Percentiles rank a stretch among this genome's conserved stretches.
Conservation (phyloP, 2,888 invertebrate species). For the Trissolcus japonicus region DNA sequence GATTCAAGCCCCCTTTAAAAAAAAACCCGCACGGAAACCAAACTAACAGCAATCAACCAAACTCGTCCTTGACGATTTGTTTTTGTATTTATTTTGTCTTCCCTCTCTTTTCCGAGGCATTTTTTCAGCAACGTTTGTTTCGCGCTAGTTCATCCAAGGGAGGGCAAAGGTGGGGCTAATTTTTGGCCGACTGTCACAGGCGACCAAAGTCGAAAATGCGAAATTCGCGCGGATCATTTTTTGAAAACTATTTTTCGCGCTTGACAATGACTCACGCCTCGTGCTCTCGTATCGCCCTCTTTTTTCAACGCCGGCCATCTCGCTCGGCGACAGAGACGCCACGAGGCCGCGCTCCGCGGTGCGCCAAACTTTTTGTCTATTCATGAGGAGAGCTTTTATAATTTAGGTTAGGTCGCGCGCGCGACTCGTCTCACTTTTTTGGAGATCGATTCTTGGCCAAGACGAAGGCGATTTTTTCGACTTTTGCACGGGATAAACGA, state of each 20-base stretch:
- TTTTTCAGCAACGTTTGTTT: too few relatives aligned
- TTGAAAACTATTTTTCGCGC: slow-evolving; percentile 33
- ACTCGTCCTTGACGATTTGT: too few relatives aligned
- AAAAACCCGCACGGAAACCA: not conserved
- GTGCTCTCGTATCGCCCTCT: slow-evolving; percentile 38
- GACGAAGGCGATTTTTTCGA: not conserved
- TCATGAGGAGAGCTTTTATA: slow-evolving; percentile 36
- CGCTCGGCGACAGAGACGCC: slow-evolving; percentile 33
- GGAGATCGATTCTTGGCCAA: not conserved
- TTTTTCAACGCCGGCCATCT: slow-evolving; percentile 29
- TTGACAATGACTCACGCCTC: slow-evolving; percentile 44
- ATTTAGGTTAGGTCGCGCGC: slow-evolving; percentile 41
- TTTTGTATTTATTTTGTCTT: too few relatives aligned
- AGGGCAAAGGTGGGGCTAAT: too few relatives aligned
- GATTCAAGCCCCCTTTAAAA: not conserved
- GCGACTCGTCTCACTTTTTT: slow-evolving; percentile 12
- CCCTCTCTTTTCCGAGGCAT: too few relatives aligned
- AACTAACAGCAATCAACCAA: not conserved
- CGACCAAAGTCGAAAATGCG: too few relatives aligned
- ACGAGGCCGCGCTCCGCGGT: slow-evolving; percentile 2
- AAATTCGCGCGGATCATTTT: slow-evolving; percentile 9
- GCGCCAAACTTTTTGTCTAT: slow-evolving; percentile 28
- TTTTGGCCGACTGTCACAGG: too few relatives aligned
- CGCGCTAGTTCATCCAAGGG: too few relatives aligned
- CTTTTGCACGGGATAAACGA: not conserved